phyloP scores from a whole-genome alignment of 2,797 vertebrate species.

The Paramormyrops hopkinsi region DNA sequence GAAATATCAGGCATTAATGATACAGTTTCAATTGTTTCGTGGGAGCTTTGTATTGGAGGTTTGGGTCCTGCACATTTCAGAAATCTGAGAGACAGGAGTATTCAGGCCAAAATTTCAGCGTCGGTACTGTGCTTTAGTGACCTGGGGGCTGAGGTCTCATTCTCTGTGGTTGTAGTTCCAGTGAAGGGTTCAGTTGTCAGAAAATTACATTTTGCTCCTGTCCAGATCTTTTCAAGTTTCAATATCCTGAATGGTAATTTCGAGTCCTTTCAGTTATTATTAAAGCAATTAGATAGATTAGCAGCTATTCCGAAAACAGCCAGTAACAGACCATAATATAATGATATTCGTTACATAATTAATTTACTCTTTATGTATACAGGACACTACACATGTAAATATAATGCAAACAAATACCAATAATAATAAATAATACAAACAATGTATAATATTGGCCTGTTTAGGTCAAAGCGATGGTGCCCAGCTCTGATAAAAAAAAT shows the following conservation, averaged over 20 bases:
- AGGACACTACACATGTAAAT: background rate
- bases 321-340: background rate
- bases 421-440: background rate
- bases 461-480: background rate
- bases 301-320: background rate
- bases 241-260: background rate
- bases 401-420: background rate
- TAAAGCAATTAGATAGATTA: background rate
- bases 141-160: slow-evolving; percentile 6
- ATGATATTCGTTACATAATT: background rate
- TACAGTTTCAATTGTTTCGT: slow-evolving; percentile 21
- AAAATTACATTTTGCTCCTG: slow-evolving; percentile 1
- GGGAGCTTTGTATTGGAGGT: slow-evolving; percentile 13
- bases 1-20: slow-evolving; percentile 20
- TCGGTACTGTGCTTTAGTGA: background rate
- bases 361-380: background rate
- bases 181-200: slow-evolving; percentile 9
- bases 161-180: slow-evolving; percentile 6
- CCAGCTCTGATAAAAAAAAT: background rate
- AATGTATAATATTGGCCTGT: background rate
- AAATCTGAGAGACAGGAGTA: slow-evolving; percentile 12
- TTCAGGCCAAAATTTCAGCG: background rate
- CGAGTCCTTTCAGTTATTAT: background rate
- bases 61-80: slow-evolving; percentile 12
- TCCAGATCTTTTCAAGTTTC: background rate